Base-by-base conservation (phyloP, 2,113 vertebrate species). In the Odontophorus gujanensis region DNA sequence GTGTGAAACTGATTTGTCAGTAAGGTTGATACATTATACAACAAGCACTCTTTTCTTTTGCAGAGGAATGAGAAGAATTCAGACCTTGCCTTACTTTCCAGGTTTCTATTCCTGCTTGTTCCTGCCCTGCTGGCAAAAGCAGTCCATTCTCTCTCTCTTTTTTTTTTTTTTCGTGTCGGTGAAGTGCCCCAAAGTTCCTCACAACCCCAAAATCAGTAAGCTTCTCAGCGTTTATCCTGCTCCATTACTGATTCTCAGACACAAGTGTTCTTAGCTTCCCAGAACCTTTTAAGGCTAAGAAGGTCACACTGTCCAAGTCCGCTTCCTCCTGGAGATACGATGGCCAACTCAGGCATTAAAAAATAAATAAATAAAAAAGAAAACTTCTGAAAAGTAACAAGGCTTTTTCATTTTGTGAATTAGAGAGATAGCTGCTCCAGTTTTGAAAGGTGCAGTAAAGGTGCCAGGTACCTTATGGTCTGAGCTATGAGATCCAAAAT, bases 61-160 rank as follows among this genome's bases (percentile, higher is more conserved):
- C 36, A 90, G 20, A 79, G 40, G 53, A 93, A 69, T 65, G 67
- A 63, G 68, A 75, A 45, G 21, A 42, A 57, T 76, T 93, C 92
- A 92, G 78, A 84, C 53, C 38, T 91, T 89, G 14, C 48, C 73
- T 95, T 85, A 62, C 51, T 94, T 85, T 91, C 92, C 30, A 32
- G 69, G 92, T 96, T 80, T 96, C 95, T 93, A 89, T 88, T 96
- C 59, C 26, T 20, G 38, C 66, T 82, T 95, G 42, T 89, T 95
- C 88, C n/a, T 77, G 26, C 76, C n/a, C 48, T 87, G 38, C 36
- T 1, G 4, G 13, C 20, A 66, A 18, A 20, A 47, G 16, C 3
- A 75, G 30, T 21, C 21, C 5, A 7, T 13, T 53, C 55, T 26
- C 57, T 55, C 75, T 14, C 24, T 26, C 57, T 55, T 71, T 14